Conservation (phyloP, 2,797 vertebrate genomes). For the Neosilurus hyrtlii region DNA sequence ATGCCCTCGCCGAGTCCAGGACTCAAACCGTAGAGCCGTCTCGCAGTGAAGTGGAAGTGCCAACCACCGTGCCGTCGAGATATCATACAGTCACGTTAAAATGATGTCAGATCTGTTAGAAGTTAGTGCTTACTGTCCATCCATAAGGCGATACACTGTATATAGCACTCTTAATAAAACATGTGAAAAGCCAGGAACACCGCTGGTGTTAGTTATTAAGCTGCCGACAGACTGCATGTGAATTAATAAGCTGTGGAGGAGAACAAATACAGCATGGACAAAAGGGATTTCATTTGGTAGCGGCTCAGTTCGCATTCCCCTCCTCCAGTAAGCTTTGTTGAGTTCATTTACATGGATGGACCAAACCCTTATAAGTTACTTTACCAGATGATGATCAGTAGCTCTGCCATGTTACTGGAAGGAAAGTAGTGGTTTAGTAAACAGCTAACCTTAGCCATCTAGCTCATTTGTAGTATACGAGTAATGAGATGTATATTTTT, state of each 20-base stretch:
- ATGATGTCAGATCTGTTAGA: background rate
- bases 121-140: background rate
- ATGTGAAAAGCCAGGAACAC: background rate
- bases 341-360: background rate
- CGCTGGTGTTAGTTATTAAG: background rate
- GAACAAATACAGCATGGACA: background rate
- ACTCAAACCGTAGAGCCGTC: no score
- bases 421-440: background rate
- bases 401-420: background rate
- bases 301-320: background rate
- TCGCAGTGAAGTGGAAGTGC: no score
- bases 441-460: background rate
- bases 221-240: background rate
- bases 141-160: background rate
- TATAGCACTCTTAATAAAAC: constrained; percentile 1
- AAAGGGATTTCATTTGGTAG: background rate
- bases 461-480: no score
- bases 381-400: background rate
- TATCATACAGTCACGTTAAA: background rate
- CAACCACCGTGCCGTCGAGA: no score
- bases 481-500: no score
- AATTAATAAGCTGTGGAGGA: background rate
- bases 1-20: no score
- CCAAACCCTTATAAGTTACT: background rate
- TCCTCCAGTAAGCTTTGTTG: background rate